Evolutionary conservation across 2,113 vertebrate species (phyloP).

Genomic region (Melanerpes aurifrons): DNA sequence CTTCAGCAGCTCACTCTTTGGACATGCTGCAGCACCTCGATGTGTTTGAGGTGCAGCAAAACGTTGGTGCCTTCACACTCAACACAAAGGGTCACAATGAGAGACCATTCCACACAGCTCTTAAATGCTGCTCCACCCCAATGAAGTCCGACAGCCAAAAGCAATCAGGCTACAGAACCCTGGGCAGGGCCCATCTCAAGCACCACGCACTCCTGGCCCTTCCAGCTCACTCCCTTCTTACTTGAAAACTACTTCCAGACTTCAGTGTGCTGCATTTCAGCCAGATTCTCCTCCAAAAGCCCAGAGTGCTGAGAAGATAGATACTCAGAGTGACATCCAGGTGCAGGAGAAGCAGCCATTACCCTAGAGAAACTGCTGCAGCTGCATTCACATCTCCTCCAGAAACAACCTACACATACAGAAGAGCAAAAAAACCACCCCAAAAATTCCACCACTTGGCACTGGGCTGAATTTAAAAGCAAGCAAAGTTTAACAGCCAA

Average conservation of each 20-base stretch:
- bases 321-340: neutral
- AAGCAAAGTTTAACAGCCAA: neutral
- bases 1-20: too few relatives aligned
- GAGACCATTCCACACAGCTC: neutral
- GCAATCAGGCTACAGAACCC: neutral
- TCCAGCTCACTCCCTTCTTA: neutral
- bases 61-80: neutral
- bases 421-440: neutral
- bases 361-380: neutral
- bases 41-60: neutral
- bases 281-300: neutral
- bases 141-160: neutral
- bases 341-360: neutral
- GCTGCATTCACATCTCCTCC: neutral
- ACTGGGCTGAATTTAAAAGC: neutral
- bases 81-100: neutral
- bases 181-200: too few relatives aligned
- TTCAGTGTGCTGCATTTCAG: neutral
- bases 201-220: rapidly evolving
- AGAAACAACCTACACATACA: neutral
- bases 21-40: too few relatives aligned
- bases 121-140: neutral
- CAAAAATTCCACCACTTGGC: neutral
- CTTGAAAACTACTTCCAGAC: neutral
- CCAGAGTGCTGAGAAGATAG: neutral